Evolutionary conservation across 2,113 vertebrate genomes (phyloP).

Genomic region (Struthidea cinerea): DNA sequence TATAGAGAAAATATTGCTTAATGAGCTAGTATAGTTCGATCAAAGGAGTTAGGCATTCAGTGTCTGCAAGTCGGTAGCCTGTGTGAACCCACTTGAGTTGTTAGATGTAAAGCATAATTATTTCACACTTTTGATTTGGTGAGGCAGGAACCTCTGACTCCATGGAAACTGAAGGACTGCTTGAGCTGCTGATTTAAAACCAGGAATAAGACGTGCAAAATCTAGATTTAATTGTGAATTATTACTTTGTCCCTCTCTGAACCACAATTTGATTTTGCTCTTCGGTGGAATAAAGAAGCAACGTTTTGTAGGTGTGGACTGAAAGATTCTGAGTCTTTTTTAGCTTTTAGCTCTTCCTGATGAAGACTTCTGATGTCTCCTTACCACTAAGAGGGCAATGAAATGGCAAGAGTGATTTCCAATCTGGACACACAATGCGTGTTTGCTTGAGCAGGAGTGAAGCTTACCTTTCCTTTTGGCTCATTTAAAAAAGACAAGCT

Average conservation of each 20-base stretch:
- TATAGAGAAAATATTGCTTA: conserved; percentile 70
- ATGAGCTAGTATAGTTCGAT: conserved; percentile 61
- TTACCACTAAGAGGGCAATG: background rate
- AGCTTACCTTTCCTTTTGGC: background rate
- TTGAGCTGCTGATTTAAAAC: background rate
- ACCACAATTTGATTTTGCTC: background rate
- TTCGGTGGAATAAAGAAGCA: background rate
- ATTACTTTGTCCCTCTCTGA: background rate
- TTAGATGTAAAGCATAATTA: conserved; percentile 32
- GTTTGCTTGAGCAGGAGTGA: background rate
- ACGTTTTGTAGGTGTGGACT: background rate
- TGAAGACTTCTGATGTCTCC: background rate
- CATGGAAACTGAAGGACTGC: conserved; percentile 15
- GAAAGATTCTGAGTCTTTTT: background rate
- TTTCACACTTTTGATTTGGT: conserved; percentile 32
- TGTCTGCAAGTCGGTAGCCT: conserved; percentile 19
- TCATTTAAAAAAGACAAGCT: background rate
- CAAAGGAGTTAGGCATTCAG: conserved; percentile 51
- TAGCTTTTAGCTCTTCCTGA: background rate
- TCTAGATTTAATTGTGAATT: background rate
- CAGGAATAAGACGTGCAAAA: background rate
- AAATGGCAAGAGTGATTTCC: background rate
- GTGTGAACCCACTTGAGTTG: conserved; percentile 39
- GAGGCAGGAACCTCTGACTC: conserved; percentile 28
- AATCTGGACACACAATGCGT: background rate